Evolutionary conservation across 2,797 vertebrate genomes (phyloP).

Genomic region (Leptoclinus maculatus): DNA sequence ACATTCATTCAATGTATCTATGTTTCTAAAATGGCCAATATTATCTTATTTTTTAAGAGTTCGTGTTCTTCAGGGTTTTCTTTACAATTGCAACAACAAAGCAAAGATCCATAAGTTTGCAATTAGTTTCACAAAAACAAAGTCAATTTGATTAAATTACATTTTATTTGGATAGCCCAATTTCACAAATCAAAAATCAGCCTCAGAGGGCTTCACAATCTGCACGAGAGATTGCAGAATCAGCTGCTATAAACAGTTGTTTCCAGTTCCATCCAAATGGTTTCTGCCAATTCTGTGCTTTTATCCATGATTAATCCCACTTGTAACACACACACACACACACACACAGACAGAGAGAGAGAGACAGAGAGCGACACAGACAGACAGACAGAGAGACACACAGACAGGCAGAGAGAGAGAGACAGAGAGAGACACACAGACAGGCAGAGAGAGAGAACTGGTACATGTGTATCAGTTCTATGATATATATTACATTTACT

Average conservation of each 20-base stretch:
- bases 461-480: too few relatives aligned
- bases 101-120: neutral
- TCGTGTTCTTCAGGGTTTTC: neutral
- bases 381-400: too few relatives aligned
- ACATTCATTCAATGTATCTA: neutral
- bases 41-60: neutral
- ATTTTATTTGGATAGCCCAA: neutral
- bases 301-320: conserved; percentile 17
- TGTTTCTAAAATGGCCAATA: neutral
- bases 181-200: neutral
- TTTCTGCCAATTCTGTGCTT: conserved; percentile 5
- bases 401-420: too few relatives aligned
- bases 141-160: neutral
- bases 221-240: neutral
- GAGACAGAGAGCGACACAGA: too few relatives aligned
- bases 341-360: too few relatives aligned
- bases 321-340: neutral
- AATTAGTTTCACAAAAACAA: conserved; percentile 4
- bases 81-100: neutral
- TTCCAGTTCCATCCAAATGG: neutral
- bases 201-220: neutral
- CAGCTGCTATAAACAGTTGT: conserved; percentile 26
- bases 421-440: too few relatives aligned
- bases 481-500: too few relatives aligned
- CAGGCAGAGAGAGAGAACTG: too few relatives aligned